Conservation (phyloP, 1,140 invertebrate species). For the Drosophila obscura region DNA sequence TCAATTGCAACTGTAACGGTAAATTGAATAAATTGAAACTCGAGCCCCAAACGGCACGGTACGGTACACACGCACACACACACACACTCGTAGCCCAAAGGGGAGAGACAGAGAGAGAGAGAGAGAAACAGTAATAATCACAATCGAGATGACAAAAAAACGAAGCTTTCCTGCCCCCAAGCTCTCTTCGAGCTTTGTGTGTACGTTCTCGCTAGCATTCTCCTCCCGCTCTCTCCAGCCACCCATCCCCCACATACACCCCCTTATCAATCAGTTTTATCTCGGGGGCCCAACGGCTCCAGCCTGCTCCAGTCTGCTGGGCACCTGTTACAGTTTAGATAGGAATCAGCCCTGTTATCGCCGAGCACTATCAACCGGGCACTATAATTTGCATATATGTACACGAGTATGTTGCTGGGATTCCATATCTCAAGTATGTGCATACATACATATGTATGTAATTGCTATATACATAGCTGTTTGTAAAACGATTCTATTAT, state of each 20-base stretch:
- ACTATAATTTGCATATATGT: slow-evolving; percentile 39
- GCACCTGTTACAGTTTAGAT: slow-evolving; percentile 81
- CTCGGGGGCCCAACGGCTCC: slow-evolving; percentile 44
- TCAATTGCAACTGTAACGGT: slow-evolving; percentile 77
- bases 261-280: slow-evolving; percentile 79
- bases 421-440: slow-evolving; percentile 9
- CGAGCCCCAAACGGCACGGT: slow-evolving; percentile 29
- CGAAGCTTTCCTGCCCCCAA: slow-evolving; percentile 69
- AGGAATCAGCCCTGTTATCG: slow-evolving; percentile 79
- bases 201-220: slow-evolving; percentile 13
- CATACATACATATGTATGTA: slow-evolving; percentile 18
- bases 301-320: slow-evolving; percentile 65
- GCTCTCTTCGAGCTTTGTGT: slow-evolving; percentile 74
- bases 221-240: background rate
- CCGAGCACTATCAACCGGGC: slow-evolving; percentile 56
- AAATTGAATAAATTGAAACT: slow-evolving; percentile 81
- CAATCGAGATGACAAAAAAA: slow-evolving; percentile 6
- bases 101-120: slow-evolving; percentile 6
- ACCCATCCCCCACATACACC: slow-evolving; percentile 7
- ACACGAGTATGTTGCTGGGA: background rate
- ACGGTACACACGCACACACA: too few species aligned
- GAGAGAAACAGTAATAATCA: slow-evolving; percentile 17
- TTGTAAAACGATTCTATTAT: slow-evolving; percentile 8
- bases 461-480: background rate
- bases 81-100: background rate